Conservation (phyloP, 1,140 invertebrate species). For the Ylistrum balloti region DNA sequence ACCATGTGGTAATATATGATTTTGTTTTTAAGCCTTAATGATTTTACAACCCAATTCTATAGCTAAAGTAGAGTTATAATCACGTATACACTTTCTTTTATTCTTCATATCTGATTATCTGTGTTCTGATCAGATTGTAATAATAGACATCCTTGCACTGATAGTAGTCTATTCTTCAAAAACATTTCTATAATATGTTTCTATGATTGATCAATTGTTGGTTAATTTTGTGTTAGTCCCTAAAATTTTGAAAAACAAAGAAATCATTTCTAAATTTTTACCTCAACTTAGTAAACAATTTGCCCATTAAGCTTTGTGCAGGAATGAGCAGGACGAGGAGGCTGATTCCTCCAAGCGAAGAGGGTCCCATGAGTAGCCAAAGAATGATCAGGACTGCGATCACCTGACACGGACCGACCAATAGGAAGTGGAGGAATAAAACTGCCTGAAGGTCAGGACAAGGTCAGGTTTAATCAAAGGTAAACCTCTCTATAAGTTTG, state of each 20-base stretch:
- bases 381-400: constrained; percentile 89
- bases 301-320: constrained; percentile 85
- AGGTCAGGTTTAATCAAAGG: neutral
- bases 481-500: too few species aligned
- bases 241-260: neutral
- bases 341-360: constrained; percentile 90
- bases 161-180: too few species aligned
- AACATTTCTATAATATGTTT: too few species aligned
- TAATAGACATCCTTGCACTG: too few species aligned
- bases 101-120: too few species aligned
- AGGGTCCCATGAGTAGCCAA: constrained; percentile 88
- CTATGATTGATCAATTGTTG: neutral
- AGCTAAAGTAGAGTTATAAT: too few species aligned
- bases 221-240: neutral
- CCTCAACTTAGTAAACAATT: constrained; percentile 80
- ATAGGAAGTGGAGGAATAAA: constrained; percentile 84
- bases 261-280: constrained; percentile 52
- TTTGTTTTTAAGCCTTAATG: too few species aligned
- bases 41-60: too few species aligned
- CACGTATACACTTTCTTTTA: too few species aligned
- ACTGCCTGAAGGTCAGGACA: constrained; percentile 77
- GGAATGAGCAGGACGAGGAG: constrained; percentile 92
- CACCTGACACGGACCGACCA: constrained; percentile 89
- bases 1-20: too few species aligned
- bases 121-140: too few species aligned